Conservation (phyloP, 1,140 invertebrate species). For the Diploscapter pachys region DNA sequence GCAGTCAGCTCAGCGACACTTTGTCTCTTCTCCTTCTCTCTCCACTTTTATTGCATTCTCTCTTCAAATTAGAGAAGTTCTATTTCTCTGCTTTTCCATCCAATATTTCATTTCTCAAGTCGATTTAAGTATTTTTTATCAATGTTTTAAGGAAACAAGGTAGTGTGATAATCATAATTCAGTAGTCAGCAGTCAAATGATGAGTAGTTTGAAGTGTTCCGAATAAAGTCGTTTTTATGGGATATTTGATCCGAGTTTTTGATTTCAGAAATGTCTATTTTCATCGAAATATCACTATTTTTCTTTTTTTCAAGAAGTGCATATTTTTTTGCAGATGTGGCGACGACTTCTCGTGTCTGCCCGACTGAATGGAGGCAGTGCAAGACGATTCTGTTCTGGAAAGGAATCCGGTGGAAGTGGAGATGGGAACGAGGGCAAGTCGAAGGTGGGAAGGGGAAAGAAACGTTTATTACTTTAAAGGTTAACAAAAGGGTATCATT, state of each 20-base stretch:
- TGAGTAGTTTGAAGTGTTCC: no score
- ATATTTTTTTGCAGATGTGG: slow-evolving; percentile 2
- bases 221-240: background rate
- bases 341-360: background rate
- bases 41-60: no score
- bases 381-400: background rate
- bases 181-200: no score
- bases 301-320: slow-evolving; percentile 17
- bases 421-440: background rate
- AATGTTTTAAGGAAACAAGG: no score
- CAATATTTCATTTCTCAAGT: no score
- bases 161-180: no score
- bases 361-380: background rate
- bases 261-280: background rate
- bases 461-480: slow-evolving; percentile 4
- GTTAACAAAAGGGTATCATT: background rate
- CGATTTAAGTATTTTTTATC: no score
- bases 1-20: no score
- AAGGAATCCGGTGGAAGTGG: background rate
- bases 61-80: no score
- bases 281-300: background rate
- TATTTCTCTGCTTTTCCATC: no score
- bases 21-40: no score
- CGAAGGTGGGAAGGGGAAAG: background rate
- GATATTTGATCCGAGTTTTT: background rate